A percentile compares a stretch with the other conserved stretches of the same genome.
Conservation (phyloP, 2,113 vertebrate genomes). For the Pelecanus crispus region DNA sequence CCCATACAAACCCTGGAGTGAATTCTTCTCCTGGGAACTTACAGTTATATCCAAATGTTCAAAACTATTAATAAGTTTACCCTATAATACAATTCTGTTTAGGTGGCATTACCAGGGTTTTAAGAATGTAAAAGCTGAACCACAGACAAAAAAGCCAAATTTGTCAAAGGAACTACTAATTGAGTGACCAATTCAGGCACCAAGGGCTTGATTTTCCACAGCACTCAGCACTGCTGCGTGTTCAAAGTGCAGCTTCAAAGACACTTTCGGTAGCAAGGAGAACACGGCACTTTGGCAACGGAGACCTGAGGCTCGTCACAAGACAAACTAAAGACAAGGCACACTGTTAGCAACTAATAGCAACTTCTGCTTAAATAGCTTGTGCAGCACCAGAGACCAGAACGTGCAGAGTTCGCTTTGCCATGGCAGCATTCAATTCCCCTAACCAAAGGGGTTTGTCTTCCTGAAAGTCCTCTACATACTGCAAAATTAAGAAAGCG, state of each 20-base stretch:
- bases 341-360: neutral
- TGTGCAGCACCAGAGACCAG: neutral
- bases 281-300: neutral
- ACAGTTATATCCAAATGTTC: slow-evolving; percentile 63
- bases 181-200: slow-evolving; percentile 51
- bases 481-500: neutral
- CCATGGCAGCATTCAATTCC: neutral
- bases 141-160: slow-evolving; percentile 52
- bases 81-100: slow-evolving; percentile 56
- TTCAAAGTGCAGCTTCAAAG: slow-evolving; percentile 34
- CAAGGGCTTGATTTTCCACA: slow-evolving; percentile 41
- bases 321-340: neutral
- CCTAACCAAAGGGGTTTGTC: neutral
- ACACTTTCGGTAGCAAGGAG: neutral
- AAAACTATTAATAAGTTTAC: slow-evolving; percentile 62
- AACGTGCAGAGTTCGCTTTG: neutral
- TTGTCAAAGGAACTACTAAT: slow-evolving; percentile 46
- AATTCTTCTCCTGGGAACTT: slow-evolving; percentile 69
- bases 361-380: neutral
- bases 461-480: neutral
- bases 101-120: slow-evolving; percentile 58
- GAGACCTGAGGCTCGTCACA: neutral
- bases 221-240: neutral
- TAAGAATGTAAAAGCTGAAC: slow-evolving; percentile 35
- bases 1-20: slow-evolving; percentile 66